Evolutionary conservation across 2,113 vertebrate genomes (phyloP).

Genomic region (Zosterops lateralis): DNA sequence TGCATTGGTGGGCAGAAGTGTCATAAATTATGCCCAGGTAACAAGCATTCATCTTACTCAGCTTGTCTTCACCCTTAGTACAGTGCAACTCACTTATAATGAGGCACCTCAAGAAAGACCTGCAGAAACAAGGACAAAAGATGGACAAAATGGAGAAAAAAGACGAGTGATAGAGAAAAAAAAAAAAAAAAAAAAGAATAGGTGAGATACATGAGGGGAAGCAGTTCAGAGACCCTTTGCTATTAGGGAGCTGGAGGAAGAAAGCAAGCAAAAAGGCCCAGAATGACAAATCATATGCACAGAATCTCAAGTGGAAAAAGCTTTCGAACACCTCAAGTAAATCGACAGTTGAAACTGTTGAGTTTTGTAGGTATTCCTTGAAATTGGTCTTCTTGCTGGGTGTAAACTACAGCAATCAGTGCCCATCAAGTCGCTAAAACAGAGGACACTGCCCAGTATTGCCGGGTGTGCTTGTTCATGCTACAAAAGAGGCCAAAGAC

Average conservation of each 20-base stretch:
- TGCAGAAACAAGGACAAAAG: background rate
- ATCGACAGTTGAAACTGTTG: background rate
- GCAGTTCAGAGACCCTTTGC: background rate
- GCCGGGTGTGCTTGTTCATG: background rate
- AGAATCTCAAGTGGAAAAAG: background rate
- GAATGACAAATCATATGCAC: background rate
- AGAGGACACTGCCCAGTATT: background rate
- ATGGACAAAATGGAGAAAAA: background rate
- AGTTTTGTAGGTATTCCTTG: background rate
- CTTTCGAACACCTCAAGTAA: background rate
- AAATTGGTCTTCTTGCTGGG: background rate
- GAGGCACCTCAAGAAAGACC: background rate
- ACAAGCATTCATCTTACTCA: background rate
- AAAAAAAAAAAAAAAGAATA: background rate
- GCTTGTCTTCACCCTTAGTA: background rate
- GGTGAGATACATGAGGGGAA: background rate
- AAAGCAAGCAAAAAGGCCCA: background rate
- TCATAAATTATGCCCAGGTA: rapidly evolving
- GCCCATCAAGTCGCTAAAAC: background rate
- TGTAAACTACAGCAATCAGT: background rate
- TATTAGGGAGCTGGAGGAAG: background rate
- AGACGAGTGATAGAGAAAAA: background rate
- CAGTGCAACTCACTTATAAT: background rate
- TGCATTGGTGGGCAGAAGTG: background rate
- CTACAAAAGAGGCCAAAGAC: background rate